Base-by-base conservation (phyloP, 2,888 invertebrate genomes). In the Andrena bucephala region DNA sequence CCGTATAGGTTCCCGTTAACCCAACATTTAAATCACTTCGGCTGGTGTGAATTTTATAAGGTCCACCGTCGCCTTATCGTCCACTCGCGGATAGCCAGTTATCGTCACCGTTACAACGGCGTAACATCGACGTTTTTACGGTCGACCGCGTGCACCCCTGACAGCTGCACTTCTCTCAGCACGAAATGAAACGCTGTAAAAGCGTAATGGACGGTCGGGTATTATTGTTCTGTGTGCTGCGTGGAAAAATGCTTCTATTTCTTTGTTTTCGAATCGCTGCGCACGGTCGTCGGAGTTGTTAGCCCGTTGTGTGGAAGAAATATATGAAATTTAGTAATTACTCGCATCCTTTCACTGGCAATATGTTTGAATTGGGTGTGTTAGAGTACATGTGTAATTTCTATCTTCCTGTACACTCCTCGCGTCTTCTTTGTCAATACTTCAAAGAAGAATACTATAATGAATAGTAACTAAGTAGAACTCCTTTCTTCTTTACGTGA, bases 21-120 rank as follows among this genome's bases (percentile, higher is more conserved):
- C 24, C 29, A 31, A 62, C 66, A 83, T 87, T 87, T 87, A 83
- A 84, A 86, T 84, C 84, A 72, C 68, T 82, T 57, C 59, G 79
- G 29, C 67, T 27, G 62, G 27, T 78, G 71, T 81, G 84, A 84
- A 85, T 89, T 84, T 88, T 85, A 79, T 76, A 73, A 77, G 69
- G 52, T 62, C 59, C 52, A 36, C 36, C 73, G 80, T 71, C 70
- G 76, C 69, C 80, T 84, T 85, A 84, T 84, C 84, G 80, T 77
- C 73, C 54, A 65, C 69, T 73, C 60, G 48, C 60, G 50, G 68
- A 78, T 81, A 83, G 77, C 75, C 77, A 59, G 76, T 83, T 83
- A 79, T 79, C 84, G 81, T 85, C 74, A 70, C 59, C 48, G 79
- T 78, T 79, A 84, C 71, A 73, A 75, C 60, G 42, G 29, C 50